A percentile compares a stretch with the other conserved stretches of the same genome.
phyloP scores from a whole-genome alignment of 2,797 vertebrate genomes.

The Trachurus trachurus region DNA sequence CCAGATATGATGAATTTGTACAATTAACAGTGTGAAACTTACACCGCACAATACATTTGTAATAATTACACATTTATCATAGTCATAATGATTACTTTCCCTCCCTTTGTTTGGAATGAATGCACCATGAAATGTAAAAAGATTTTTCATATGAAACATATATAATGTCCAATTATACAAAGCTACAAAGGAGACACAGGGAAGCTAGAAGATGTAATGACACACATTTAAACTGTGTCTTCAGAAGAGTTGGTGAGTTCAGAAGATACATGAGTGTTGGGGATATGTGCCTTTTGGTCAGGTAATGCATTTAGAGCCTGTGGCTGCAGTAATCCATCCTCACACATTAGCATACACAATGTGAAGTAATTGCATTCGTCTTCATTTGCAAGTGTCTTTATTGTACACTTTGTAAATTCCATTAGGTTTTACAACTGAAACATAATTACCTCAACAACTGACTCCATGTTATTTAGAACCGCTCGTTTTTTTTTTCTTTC shows the following conservation, averaged over 20 bases:
- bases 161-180: neutral
- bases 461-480: neutral
- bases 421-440: conserved; percentile 7
- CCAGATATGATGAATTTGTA: neutral
- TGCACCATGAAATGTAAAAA: neutral
- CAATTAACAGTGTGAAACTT: neutral
- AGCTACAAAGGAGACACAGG: neutral
- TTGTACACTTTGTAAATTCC: neutral
- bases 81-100: neutral
- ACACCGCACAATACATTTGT: neutral
- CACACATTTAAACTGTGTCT: neutral
- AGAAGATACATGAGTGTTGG: conserved; percentile 5
- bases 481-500: neutral
- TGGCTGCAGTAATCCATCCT: conserved; percentile 3
- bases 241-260: neutral
- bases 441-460: neutral
- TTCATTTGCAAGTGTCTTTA: conserved; percentile 11
- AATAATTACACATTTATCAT: neutral
- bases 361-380: neutral
- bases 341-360: neutral
- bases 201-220: neutral
- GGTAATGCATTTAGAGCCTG: neutral
- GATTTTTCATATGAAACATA: neutral
- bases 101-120: neutral
- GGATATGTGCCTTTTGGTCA: neutral